phyloP scores from a whole-genome alignment of 2,113 vertebrate genomes.

The Calyptommatus sinebrachiatus region DNA sequence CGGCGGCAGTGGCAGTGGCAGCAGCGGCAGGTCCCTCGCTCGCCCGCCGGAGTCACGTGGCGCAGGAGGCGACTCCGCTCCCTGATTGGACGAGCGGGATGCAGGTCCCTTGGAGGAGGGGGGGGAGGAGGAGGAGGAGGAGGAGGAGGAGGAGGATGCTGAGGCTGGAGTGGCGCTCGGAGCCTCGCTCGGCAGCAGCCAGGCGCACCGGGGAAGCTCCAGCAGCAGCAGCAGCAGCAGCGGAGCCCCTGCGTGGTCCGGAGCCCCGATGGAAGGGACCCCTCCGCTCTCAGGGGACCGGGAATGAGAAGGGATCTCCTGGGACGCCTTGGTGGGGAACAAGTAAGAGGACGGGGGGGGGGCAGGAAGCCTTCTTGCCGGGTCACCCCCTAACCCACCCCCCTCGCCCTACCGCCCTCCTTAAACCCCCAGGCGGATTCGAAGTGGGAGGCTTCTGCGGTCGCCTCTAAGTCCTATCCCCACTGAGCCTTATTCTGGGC shows the following conservation, averaged over 20 bases:
- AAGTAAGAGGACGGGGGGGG: background rate
- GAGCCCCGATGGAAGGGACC: background rate
- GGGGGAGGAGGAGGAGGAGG: background rate
- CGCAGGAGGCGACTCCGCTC: background rate
- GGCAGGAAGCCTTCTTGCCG: slow-evolving; percentile 31
- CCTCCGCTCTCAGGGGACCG: background rate
- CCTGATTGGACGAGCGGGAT: slow-evolving; percentile 50
- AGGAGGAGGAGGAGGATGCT: background rate
- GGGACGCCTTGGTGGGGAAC: background rate
- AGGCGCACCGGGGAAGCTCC: background rate
- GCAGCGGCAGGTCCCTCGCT: background rate
- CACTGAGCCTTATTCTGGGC: no score
- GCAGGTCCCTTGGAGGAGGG: slow-evolving; percentile 29
- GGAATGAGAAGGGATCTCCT: background rate
- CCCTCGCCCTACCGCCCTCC: slow-evolving; percentile 26
- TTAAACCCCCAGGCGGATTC: background rate
- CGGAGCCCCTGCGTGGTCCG: background rate
- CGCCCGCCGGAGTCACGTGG: no score
- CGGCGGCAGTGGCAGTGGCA: slow-evolving; percentile 30
- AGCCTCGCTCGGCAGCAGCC: background rate
- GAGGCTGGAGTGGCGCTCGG: background rate
- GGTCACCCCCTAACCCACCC: background rate
- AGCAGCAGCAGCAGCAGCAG: background rate
- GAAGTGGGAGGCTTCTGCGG: background rate
- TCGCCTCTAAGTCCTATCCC: background rate